Percentiles rank a stretch among this genome's conserved stretches.
phyloP scores from a whole-genome alignment of 2,797 vertebrate genomes.

The Poecilia velifera region DNA sequence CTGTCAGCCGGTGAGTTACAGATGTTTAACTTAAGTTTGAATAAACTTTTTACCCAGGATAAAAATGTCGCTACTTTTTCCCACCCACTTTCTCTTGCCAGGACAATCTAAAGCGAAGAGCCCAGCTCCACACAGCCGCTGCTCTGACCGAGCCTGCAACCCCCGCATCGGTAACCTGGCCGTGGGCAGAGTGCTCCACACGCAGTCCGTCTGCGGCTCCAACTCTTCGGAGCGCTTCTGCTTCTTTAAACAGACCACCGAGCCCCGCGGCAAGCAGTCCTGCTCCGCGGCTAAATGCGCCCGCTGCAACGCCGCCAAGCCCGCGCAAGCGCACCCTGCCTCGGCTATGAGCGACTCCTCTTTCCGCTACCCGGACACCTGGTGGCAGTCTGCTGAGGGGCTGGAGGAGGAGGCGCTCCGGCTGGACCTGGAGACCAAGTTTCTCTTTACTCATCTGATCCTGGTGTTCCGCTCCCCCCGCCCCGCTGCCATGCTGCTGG shows the following conservation, averaged over 20 bases:
- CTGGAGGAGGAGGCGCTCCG: constrained; percentile 83
- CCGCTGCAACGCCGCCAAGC: constrained; percentile 81
- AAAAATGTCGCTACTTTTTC: not conserved
- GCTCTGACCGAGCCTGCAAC: constrained; percentile 89
- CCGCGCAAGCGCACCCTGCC: constrained; percentile 83
- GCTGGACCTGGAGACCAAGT: constrained; percentile 89
- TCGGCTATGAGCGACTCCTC: constrained; percentile 92
- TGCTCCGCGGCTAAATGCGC: constrained; percentile 71
- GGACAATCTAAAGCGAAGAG: constrained; percentile 16
- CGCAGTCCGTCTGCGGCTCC: constrained; percentile 85
- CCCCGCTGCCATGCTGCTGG: constrained; percentile 91
- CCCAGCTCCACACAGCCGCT: constrained; percentile 65
- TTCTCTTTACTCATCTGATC: constrained; percentile 95
- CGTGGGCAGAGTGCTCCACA: constrained; percentile 82
- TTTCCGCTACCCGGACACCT: constrained; percentile 89
- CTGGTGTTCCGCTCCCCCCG: constrained; percentile 92
- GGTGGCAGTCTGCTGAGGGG: constrained; percentile 92
- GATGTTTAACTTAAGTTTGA: constrained; percentile 10
- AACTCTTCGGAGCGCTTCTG: constrained; percentile 84
- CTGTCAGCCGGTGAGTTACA: constrained; percentile 65
- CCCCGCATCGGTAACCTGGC: constrained; percentile 94
- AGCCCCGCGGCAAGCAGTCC: constrained; percentile 41
- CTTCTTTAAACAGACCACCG: constrained; percentile 56
- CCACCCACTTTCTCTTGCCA: constrained; percentile 14
- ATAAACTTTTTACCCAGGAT: not conserved